These are phyloP conservation scores for Mellilla xanthometata DNA, from an alignment of 2,888 invertebrate genomes.

Conservation along the genomic window DNA sequence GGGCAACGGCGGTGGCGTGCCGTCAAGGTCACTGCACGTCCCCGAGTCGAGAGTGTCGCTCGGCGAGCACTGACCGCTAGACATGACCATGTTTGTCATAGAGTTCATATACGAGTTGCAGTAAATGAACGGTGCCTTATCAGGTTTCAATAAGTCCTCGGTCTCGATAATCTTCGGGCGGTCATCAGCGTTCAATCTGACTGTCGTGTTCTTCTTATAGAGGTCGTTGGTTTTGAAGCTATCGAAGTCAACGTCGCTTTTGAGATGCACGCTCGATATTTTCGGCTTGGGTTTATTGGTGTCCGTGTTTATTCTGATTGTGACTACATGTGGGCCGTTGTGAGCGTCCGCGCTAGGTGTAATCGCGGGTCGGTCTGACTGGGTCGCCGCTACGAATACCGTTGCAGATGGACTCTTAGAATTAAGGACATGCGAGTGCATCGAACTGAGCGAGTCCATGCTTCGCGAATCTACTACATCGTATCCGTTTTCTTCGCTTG, in stretches of 20 bases:
- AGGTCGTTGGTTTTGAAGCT: constrained; percentile 63
- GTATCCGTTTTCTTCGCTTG: constrained; percentile 64
- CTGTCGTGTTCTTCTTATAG: constrained; percentile 78
- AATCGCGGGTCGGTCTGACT: constrained; percentile 73
- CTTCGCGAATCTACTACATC: constrained; percentile 49
- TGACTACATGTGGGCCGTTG: constrained; percentile 85
- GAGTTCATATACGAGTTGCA: constrained; percentile 83
- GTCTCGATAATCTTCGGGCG: constrained; percentile 76
- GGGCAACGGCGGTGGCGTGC: constrained; percentile 86
- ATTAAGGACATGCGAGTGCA: constrained; percentile 82
- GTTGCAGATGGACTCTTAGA: constrained; percentile 77
- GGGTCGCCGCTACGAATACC: constrained; percentile 80
- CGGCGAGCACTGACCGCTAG: constrained; percentile 92
- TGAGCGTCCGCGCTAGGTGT: constrained; percentile 70
- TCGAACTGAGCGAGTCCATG: constrained; percentile 74
- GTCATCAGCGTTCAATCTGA: constrained; percentile 83
- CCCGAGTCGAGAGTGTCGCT: constrained; percentile 93
- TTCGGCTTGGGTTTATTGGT: constrained; percentile 76
- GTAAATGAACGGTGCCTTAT: constrained; percentile 83
- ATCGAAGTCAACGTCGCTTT: constrained; percentile 73
- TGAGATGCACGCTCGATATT: constrained; percentile 75
- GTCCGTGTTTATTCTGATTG: constrained; percentile 87
- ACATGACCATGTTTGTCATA: constrained; percentile 84
- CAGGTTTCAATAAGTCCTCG: constrained; percentile 69
- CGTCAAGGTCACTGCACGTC: constrained; percentile 92